Evolutionary conservation across 2,113 vertebrate genomes (phyloP).

Genomic region (Tamias sibiricus): DNA sequence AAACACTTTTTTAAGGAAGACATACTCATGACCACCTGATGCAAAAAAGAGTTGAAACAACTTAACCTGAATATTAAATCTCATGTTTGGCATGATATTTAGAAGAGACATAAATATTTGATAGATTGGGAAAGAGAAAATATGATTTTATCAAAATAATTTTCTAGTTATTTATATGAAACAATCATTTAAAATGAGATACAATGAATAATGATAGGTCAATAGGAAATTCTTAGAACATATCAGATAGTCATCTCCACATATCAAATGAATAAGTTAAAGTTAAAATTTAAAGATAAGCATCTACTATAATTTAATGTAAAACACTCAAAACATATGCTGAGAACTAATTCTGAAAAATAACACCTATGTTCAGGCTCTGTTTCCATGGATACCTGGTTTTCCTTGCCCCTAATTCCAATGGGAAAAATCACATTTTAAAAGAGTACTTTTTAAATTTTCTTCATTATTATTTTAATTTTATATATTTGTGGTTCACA

Average conservation of each 20-base stretch:
- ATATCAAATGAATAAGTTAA: conserved; percentile 41
- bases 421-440: neutral
- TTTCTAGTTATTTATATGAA: conserved; percentile 55
- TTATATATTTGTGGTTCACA: neutral
- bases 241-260: conserved; percentile 30
- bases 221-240: neutral
- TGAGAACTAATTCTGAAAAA: neutral
- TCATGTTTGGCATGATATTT: neutral
- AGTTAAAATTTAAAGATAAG: conserved; percentile 46
- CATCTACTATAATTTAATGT: neutral
- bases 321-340: neutral
- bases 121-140: conserved; percentile 26
- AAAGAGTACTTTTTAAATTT: neutral
- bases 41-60: neutral
- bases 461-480: neutral
- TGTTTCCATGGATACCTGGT: neutral
- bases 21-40: neutral
- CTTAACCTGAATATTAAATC: conserved; percentile 35
- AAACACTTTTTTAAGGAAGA: neutral
- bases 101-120: neutral
- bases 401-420: neutral
- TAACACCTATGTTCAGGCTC: neutral
- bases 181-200: conserved; percentile 20
- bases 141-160: conserved; percentile 44
- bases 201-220: neutral